These are phyloP conservation scores for Plotosus lineatus DNA, from an alignment of 2,113 vertebrate species.

Conservation along the genomic window DNA sequence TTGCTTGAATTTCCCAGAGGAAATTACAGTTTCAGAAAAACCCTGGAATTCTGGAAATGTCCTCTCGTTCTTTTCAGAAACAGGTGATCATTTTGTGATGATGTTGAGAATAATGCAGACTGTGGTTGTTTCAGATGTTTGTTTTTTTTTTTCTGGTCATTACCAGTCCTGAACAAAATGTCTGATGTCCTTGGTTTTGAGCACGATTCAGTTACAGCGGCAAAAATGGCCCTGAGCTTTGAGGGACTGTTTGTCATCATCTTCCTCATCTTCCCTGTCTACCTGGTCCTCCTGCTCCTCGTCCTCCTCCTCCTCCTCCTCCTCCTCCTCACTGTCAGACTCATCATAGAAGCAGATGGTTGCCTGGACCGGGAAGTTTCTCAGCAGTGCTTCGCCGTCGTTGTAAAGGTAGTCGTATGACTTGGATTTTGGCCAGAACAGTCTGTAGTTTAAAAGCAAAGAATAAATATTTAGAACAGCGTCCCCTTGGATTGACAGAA, in stretches of 20 bases:
- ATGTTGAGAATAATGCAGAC: conserved; percentile 1
- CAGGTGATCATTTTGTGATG: not conserved
- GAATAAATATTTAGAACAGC: conserved; percentile 22
- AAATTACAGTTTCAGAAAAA: conserved; percentile 32
- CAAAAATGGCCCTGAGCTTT: conserved; percentile 54
- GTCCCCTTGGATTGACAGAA: not conserved
- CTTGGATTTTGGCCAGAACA: conserved; percentile 82
- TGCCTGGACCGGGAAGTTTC: conserved; percentile 82
- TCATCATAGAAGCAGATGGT: conserved; percentile 83
- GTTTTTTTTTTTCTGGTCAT: conserved; percentile 14
- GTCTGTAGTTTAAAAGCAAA: conserved; percentile 61
- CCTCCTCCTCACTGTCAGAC: conserved; percentile 69
- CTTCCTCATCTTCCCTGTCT: too few relatives aligned
- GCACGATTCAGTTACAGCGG: conserved; percentile 54
- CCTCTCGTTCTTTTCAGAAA: not conserved
- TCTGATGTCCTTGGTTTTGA: not conserved
- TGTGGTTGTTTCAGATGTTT: not conserved
- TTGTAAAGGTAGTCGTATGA: conserved; percentile 82
- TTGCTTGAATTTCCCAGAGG: conserved; percentile 40
- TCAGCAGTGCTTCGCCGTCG: conserved; percentile 75
- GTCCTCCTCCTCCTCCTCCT: conserved; percentile 57
- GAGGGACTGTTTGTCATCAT: not conserved
- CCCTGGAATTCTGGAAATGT: not conserved
- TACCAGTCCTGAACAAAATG: not conserved
- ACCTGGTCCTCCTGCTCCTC: conserved; percentile 57